These are phyloP conservation scores for Napeogenes sylphis DNA, from an alignment of 2,888 invertebrate species.

Conservation along the genomic window DNA sequence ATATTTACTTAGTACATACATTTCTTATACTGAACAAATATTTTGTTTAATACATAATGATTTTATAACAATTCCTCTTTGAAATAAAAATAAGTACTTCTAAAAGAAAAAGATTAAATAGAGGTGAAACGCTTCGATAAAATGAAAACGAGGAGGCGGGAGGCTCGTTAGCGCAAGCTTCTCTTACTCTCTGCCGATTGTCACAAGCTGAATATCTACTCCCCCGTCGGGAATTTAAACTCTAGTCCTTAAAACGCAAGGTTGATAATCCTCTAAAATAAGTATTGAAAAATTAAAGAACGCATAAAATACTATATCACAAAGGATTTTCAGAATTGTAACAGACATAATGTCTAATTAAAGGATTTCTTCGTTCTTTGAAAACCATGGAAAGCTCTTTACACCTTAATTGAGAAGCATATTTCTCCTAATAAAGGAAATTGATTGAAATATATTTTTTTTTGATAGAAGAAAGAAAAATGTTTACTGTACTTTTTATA, in stretches of 20 bases:
- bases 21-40: too few relatives aligned
- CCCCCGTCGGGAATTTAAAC: constrained; percentile 40
- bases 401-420: constrained; percentile 20
- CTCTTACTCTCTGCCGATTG: constrained; percentile 60
- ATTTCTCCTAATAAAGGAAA: background rate
- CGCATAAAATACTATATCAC: constrained; percentile 70
- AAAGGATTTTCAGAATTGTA: constrained; percentile 71
- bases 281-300: constrained; percentile 62
- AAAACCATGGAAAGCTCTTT: constrained; percentile 32
- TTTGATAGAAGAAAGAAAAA: too few relatives aligned
- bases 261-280: constrained; percentile 36
- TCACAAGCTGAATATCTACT: constrained; percentile 62
- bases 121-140: constrained; percentile 40
- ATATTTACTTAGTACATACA: too few relatives aligned
- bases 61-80: too few relatives aligned
- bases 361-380: constrained; percentile 56
- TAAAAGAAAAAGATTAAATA: too few relatives aligned
- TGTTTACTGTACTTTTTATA: too few relatives aligned
- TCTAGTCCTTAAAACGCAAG: constrained; percentile 39
- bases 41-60: too few relatives aligned
- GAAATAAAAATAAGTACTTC: too few relatives aligned
- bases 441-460: too few relatives aligned
- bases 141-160: constrained; percentile 66
- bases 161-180: constrained; percentile 61
- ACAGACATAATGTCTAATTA: constrained; percentile 73